phyloP scores from a whole-genome alignment of 2,113 vertebrate genomes.

The Anolis carolinensis region DNA sequence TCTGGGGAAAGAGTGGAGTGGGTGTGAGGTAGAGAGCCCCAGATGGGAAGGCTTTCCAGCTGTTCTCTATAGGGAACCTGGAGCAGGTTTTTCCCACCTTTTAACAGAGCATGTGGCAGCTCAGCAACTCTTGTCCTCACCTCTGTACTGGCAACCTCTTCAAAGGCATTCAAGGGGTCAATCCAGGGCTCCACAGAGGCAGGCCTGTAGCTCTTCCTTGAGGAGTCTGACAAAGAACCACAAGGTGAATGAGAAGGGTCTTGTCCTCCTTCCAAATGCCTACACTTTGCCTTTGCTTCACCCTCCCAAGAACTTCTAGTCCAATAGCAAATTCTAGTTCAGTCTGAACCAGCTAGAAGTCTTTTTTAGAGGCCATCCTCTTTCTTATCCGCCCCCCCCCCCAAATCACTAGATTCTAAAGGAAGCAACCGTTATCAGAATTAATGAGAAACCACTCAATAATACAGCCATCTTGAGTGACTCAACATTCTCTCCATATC shows the following conservation, averaged over 20 bases:
- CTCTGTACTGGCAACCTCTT: slow-evolving; percentile 69
- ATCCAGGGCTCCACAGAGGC: slow-evolving; percentile 72
- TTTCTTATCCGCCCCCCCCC: not conserved
- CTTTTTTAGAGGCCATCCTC: not conserved
- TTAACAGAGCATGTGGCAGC: too few species aligned
- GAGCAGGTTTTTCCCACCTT: too few species aligned
- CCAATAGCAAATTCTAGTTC: not conserved
- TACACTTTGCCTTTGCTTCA: not conserved
- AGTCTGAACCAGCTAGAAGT: not conserved
- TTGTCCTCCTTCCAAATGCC: not conserved
- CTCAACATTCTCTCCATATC: too few species aligned
- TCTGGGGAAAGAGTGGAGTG: slow-evolving; percentile 54
- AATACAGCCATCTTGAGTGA: too few species aligned
- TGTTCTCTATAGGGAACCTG: not conserved
- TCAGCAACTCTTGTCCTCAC: slow-evolving; percentile 31
- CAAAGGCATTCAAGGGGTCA: slow-evolving; percentile 70
- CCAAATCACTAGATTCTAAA: not conserved
- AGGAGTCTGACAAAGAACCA: not conserved
- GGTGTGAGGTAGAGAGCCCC: too few species aligned
- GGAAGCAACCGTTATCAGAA: not conserved
- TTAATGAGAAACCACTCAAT: not conserved
- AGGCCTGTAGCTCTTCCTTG: slow-evolving; percentile 60
- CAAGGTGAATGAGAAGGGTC: not conserved
- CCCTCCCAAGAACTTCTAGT: not conserved
- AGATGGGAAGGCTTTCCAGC: not conserved